Evolutionary conservation across 2,113 vertebrate genomes (phyloP).

Genomic region (Salvelinus alpinus): DNA sequence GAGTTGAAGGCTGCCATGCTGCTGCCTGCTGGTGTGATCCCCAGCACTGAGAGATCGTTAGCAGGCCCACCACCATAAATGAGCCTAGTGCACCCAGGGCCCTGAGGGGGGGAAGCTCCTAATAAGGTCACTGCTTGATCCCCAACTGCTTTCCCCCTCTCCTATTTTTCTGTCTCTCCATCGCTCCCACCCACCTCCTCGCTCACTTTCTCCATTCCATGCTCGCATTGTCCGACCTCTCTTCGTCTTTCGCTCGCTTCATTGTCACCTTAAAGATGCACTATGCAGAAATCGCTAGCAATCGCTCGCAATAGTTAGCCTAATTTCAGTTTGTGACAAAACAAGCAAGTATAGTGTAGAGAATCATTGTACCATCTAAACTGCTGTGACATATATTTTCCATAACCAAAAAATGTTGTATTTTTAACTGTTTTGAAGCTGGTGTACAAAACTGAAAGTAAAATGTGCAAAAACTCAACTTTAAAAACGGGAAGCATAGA

Average conservation of each 20-base stretch:
- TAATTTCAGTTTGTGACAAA: no score
- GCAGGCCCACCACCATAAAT: neutral
- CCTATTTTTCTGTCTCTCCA: neutral
- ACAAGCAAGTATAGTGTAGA: no score
- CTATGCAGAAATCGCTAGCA: no score
- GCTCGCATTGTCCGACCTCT: neutral
- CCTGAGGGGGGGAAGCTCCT: conserved; percentile 44
- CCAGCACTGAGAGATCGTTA: conserved; percentile 8
- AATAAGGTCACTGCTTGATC: conserved; percentile 70
- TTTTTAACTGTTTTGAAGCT: no score
- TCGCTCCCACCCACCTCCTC: neutral
- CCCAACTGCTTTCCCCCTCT: conserved; percentile 42
- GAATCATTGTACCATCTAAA: no score
- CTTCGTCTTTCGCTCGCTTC: neutral
- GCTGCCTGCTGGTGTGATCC: conserved; percentile 31
- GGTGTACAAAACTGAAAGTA: no score
- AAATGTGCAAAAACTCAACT: no score
- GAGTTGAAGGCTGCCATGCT: conserved; percentile 43
- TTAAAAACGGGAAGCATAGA: no score
- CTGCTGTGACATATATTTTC: no score
- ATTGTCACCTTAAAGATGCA: conserved; percentile 1
- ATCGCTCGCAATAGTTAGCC: no score
- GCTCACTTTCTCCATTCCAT: neutral
- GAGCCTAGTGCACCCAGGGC: neutral
- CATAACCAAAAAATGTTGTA: no score